phyloP scores from a whole-genome alignment of 2,888 invertebrate genomes.

The Caenorhabditis parvicauda region DNA sequence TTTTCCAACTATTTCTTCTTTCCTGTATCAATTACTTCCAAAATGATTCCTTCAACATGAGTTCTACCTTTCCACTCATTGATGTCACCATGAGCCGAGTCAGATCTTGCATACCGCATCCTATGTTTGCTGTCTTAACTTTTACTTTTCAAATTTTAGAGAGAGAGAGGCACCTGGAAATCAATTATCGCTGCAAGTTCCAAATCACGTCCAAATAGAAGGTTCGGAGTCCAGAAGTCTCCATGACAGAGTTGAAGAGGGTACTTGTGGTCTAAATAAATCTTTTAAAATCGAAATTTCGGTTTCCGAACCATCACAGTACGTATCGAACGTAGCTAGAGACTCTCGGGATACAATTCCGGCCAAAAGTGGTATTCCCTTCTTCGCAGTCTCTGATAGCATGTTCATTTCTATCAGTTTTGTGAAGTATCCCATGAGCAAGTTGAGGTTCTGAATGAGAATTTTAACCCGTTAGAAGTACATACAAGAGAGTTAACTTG shows the following conservation, averaged over 20 bases:
- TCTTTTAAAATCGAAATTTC: too few species aligned
- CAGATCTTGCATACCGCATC: constrained; percentile 20
- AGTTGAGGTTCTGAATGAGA: constrained; percentile 11
- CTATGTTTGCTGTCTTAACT: constrained; percentile 17
- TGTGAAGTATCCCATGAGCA: constrained; percentile 9
- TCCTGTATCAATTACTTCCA: background rate
- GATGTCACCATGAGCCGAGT: constrained; percentile 15
- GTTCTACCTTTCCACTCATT: constrained; percentile 14
- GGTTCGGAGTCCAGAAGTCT: constrained; percentile 12
- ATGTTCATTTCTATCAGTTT: background rate
- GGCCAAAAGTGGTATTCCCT: constrained; percentile 4
- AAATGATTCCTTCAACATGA: background rate
- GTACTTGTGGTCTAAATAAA: too few species aligned
- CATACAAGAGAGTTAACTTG: background rate
- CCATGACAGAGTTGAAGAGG: constrained; percentile 19
- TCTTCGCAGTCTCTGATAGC: background rate
- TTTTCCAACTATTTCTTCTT: background rate
- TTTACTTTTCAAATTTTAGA: background rate
- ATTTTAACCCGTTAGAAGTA: background rate
- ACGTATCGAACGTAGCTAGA: too few species aligned
- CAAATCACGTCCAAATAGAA: constrained; percentile 6
- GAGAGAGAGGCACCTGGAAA: constrained; percentile 11
- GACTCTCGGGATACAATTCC: too few species aligned
- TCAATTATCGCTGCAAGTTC: constrained; percentile 13
- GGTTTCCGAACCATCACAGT: too few species aligned